Base-by-base conservation (phyloP, 2,113 vertebrate species). In the Sprattus sprattus region DNA sequence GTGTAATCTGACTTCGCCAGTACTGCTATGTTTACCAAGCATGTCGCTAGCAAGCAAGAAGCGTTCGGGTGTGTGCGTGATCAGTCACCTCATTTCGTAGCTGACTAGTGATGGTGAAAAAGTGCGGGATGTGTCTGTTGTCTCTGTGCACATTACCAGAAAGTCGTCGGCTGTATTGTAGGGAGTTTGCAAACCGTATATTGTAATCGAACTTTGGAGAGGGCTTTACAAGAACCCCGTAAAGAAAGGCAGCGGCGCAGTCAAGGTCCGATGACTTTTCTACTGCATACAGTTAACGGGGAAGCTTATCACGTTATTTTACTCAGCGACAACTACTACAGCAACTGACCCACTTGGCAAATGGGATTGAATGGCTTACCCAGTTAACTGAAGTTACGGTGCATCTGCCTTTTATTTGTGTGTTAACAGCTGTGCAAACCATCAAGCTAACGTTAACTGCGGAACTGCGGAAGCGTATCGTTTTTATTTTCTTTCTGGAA, bases 321-420 rank as follows among this genome's bases (percentile, higher is more conserved):
- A 78, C 25, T 78, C 71, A 28, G 2, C 11, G 28, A 78, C 28
- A 39, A 15, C 10, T 11, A 71, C 64, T 71, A 20, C 18, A 11
- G 71, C 71, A 44, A 32, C 71, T 78, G 71, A 78, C 71, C 71
- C 71, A 78, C 15, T 78, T 78, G 71, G 71, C 71, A 78, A 78
- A 39, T 78, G 71, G 71, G 71, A 78, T 78, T 78, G 71, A 32
- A 78, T 78, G 71, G 71, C 71, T 78, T 78, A 78, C 32, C 28
- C 54, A 60, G 18, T 1, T 60, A 60, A 60, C 39, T 39, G 39
- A 39, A 39, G 22, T 60, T 6, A 60, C 71, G 11, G 64, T 75
- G 28, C 71, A 78, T 32, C 71, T 78, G 71, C 71, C 71, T 78
- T 78, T 78, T 78, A 13, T 39, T 78, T 78, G 39, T 32, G 25